Base-by-base conservation (phyloP, 2,113 vertebrate species). In the Speoplatyrhinus poulsoni region DNA sequence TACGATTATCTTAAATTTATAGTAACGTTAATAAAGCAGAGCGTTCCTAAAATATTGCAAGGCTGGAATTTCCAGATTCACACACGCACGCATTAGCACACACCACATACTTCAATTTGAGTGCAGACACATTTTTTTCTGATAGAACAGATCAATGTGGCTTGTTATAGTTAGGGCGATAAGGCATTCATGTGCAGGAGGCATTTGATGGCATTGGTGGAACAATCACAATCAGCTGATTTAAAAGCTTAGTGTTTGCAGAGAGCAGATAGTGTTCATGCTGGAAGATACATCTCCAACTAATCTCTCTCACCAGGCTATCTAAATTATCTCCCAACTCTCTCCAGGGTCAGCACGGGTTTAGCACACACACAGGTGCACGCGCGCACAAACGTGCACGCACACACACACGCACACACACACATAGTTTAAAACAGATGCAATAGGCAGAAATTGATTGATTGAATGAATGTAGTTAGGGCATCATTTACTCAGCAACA, bases 1-100 rank as follows among this genome's bases (percentile, higher is more conserved):
- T 76, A 2, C 69, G 72, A 73, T 68, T 63, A 54, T 72, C 66
- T 62, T 47, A 49, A 59, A 81, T 62, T 70, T 60, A 33, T 32
- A 53, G 15, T 54, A 0, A 12, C 68, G 81, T 76, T 79, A 72
- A 80, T 82, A 52, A 72, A 58, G 36, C 46, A 47, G 57, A 65
- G 61, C 46, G 58, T 70, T 67, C 56, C n/a, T 49, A 66, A n/a
- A 17, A 54, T 32, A 60, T 15, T 55, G 50, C 41, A 33, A 26
- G 3, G 9, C 1, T n/a, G n/a, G 52, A 54, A 84, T 73, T 67
- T 60, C 62, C 16, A 17, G 54, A 74, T 57, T 78, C 71, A 50
- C 48, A 17, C 63, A 65, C 19, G 72, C 52, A 65, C 55, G 15
- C 12, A 62, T 16, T 17, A n/a, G 17, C 15, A 17, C 47, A 36